Conservation (phyloP, 2,888 invertebrate species). For the Galerucella pusilla region DNA sequence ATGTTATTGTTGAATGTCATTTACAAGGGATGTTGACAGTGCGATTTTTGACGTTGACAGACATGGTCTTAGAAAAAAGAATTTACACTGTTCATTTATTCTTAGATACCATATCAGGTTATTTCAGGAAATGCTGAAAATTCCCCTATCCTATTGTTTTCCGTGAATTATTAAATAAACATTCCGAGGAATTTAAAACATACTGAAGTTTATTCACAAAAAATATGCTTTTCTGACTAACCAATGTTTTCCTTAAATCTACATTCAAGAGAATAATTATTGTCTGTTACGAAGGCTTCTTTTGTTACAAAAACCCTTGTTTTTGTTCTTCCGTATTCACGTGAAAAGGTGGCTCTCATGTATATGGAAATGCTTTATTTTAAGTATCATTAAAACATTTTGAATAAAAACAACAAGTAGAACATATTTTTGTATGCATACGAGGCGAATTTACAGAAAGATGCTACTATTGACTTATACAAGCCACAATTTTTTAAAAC, state of each 20-base stretch:
- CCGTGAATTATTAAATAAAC: background rate
- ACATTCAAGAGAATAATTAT: background rate
- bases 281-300: background rate
- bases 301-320: background rate
- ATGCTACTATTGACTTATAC: too few species aligned
- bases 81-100: too few species aligned
- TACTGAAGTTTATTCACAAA: background rate
- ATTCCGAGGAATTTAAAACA: background rate
- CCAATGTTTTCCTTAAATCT: constrained; percentile 4
- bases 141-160: background rate
- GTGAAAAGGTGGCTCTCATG: background rate
- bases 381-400: background rate
- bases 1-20: too few species aligned
- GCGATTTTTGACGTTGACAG: too few species aligned
- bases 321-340: background rate
- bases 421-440: background rate
- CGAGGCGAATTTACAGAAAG: too few species aligned
- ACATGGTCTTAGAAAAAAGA: too few species aligned
- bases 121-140: background rate
- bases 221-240: background rate
- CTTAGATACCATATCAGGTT: too few species aligned
- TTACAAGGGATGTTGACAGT: too few species aligned
- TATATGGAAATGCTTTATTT: background rate
- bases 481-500: too few species aligned
- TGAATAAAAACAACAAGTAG: background rate